These are phyloP conservation scores for Drosophila ustulata DNA, from an alignment of 2,888 invertebrate genomes.

Conservation along the genomic window DNA sequence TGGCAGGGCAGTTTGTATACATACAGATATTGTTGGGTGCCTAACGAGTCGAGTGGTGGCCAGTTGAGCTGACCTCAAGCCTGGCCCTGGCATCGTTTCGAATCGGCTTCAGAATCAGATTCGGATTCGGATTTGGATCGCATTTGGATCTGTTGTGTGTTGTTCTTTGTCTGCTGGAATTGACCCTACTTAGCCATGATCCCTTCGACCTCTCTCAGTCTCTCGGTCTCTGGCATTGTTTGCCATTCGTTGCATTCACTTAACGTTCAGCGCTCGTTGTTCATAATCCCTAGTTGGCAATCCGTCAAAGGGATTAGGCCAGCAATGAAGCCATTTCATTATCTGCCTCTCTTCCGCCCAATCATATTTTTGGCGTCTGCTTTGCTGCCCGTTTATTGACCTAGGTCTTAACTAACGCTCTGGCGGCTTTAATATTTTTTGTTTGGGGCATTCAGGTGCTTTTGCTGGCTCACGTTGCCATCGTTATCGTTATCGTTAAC, in stretches of 20 bases:
- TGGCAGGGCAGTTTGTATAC: conserved; percentile 29
- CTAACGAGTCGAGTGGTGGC: conserved; percentile 43
- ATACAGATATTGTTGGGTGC: neutral
- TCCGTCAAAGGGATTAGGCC: conserved; percentile 37
- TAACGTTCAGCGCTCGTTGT: conserved; percentile 25
- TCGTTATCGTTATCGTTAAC: conserved; percentile 42
- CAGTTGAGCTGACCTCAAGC: conserved; percentile 35
- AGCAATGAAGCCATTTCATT: conserved; percentile 43
- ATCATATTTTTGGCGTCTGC: conserved; percentile 10
- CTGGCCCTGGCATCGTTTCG: conserved; percentile 17
- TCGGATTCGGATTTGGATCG: conserved; percentile 12
- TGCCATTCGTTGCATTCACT: conserved; percentile 57
- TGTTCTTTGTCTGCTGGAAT: conserved; percentile 4
- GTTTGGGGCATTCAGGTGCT: neutral
- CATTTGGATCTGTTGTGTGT: conserved; percentile 28
- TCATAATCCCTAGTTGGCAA: conserved; percentile 39
- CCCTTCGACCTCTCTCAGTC: conserved; percentile 3
- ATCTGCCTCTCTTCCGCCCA: neutral
- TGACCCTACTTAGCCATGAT: conserved; percentile 35
- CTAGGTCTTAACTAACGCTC: conserved; percentile 31
- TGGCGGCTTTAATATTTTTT: conserved; percentile 19
- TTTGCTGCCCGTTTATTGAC: conserved; percentile 2
- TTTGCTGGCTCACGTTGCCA: conserved; percentile 37
- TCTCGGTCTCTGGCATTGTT: conserved; percentile 1
- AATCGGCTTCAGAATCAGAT: neutral